Evolutionary conservation across 2,888 invertebrate genomes (phyloP), one percentile per base, ranked within the genome.

Genomic region (Aplocera efformata): DNA sequence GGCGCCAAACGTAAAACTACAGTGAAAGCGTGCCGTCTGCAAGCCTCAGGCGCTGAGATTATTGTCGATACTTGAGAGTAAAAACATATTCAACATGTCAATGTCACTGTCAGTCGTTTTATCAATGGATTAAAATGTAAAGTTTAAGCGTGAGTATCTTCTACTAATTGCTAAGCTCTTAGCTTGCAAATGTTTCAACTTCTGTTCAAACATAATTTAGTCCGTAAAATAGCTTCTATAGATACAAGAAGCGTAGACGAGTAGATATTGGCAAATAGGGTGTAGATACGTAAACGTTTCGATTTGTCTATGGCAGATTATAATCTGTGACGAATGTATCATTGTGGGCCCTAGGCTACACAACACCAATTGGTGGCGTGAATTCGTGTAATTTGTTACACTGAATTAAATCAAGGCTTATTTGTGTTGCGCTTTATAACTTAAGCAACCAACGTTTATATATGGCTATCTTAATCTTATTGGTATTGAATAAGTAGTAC

Each of bases 261-360:
- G n/a, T 21, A 30, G 20, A 10, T 21, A 24, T 56, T 55, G 56
- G 33, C 55, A 58, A 59, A 63, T 58, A 56, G 33, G n/a, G 38
- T 30, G 10, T 23, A 35, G 22, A 40, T 41, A 55, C 3, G 54
- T 59, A 63, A 71, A 67, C 71, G 56, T 62, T 55, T 55, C 67
- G 62, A 81, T 79, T 79, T 78, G 77, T 79, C 70, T 58, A 46
- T 61, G 60, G 67, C 73, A 72, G 78, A 81, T 81, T 73, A 70
- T 71, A 78, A 79, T 79, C 77, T 72, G 23, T 63, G 65, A 71
- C 68, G 67, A 74, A 78, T 79, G 70, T 71, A 68, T 76, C 76
- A 72, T 72, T 73, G 72, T 67, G 55, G 5, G 55, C 50, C 52
- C 42, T 40, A 40, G 58, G 55, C 66, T 64, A 69, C 72, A 72